phyloP scores from a whole-genome alignment of 2,113 vertebrate species.

The Tychaedon coryphoeus region DNA sequence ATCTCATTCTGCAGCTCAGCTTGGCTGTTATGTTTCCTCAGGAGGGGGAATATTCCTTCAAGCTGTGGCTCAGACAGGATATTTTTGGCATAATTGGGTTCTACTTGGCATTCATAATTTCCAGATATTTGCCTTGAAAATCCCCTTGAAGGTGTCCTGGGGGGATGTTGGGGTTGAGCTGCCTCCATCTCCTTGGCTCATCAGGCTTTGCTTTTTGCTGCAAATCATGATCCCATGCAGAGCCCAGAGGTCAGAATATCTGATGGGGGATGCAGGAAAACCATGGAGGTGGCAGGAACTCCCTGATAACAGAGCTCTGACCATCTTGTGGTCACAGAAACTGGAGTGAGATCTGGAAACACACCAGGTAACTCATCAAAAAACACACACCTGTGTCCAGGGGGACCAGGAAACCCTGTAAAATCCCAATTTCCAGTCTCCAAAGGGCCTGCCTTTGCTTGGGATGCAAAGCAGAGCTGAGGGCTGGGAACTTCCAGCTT shows the following conservation, averaged over 20 bases:
- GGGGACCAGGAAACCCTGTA: neutral
- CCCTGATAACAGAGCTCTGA: neutral
- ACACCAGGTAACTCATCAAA: neutral
- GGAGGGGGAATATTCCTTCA: neutral
- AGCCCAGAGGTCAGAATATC: neutral
- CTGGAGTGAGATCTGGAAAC: neutral
- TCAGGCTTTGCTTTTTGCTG: neutral
- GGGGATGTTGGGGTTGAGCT: neutral
- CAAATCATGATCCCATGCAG: neutral
- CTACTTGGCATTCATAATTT: neutral
- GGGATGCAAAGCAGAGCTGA: neutral
- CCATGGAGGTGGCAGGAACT: neutral
- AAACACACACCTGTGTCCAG: accelerated
- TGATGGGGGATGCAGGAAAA: neutral
- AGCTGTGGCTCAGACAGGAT: neutral
- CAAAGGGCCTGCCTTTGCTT: neutral
- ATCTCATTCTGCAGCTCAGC: neutral
- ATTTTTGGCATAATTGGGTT: neutral
- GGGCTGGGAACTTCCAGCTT: neutral
- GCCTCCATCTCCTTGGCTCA: neutral
- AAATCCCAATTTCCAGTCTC: neutral
- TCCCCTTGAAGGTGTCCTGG: neutral
- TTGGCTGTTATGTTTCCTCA: neutral
- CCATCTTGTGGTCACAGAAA: neutral
- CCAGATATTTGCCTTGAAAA: neutral